Conservation (phyloP, 2,797 vertebrate genomes). For the Cryptoblepharus egeriae region DNA sequence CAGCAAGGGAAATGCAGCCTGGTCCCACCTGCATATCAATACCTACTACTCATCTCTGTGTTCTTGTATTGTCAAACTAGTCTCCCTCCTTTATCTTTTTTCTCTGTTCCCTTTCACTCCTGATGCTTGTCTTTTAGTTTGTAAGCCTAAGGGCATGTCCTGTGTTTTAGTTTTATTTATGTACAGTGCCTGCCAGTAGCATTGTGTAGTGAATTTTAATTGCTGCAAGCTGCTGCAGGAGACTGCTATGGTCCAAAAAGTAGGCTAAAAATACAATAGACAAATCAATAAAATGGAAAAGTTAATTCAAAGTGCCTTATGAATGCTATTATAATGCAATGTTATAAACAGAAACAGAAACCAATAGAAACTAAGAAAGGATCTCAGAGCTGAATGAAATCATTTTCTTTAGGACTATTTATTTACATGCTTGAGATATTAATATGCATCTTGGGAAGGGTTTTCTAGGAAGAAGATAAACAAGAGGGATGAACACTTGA, state of each 20-base stretch:
- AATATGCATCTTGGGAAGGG: neutral
- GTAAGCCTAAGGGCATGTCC: neutral
- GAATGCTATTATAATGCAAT: neutral
- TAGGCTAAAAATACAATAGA: neutral
- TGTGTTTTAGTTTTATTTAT: neutral
- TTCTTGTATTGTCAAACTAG: neutral
- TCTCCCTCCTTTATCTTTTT: neutral
- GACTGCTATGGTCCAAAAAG: neutral
- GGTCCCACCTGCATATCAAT: too few species aligned
- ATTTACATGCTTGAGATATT: neutral
- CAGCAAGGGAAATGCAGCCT: too few species aligned
- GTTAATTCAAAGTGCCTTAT: neutral
- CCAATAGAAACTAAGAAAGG: too few species aligned
- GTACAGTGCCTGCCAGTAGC: neutral
- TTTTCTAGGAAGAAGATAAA: neutral
- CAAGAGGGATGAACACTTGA: neutral
- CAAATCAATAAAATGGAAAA: neutral
- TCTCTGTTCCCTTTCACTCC: neutral
- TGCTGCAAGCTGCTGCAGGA: neutral
- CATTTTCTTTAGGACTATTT: neutral
- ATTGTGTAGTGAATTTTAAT: neutral
- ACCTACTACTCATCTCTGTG: too few species aligned
- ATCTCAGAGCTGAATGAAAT: neutral
- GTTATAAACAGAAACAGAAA: neutral
- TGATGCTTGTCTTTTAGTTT: neutral